phyloP scores from a whole-genome alignment of 2,113 vertebrate species.

The Nannospalax galili region DNA sequence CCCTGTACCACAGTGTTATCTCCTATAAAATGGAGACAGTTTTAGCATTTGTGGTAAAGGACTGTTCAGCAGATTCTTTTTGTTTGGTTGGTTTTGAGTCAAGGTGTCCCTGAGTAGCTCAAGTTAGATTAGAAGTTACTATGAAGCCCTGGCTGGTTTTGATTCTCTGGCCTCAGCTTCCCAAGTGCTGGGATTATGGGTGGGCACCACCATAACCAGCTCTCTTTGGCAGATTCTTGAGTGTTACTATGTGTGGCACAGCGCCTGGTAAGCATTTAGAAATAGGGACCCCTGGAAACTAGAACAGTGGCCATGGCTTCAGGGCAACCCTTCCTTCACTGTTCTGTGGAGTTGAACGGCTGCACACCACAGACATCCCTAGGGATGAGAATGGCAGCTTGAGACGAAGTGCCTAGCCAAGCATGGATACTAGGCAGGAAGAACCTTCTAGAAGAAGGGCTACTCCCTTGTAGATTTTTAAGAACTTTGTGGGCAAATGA shows the following conservation, averaged over 20 bases:
- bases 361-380: neutral
- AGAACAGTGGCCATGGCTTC: neutral
- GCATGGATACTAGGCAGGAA: neutral
- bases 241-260: fast-evolving
- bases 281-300: neutral
- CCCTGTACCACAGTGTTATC: neutral
- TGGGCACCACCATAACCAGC: neutral
- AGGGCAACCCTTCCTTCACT: neutral
- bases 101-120: neutral
- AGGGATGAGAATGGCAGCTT: neutral
- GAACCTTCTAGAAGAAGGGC: slow-evolving; percentile 30
- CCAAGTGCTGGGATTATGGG: neutral
- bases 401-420: neutral
- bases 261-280: neutral
- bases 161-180: neutral
- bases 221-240: neutral
- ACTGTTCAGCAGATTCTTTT: neutral
- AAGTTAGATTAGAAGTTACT: too few species aligned
- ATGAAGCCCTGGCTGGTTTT: neutral
- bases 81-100: neutral
- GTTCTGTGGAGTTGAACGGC: neutral
- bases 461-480: neutral
- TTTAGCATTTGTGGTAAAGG: fast-evolving
- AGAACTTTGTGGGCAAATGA: neutral
- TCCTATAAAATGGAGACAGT: neutral